phyloP scores from a whole-genome alignment of 2,113 vertebrate genomes.

The Ramphastos sulfuratus region DNA sequence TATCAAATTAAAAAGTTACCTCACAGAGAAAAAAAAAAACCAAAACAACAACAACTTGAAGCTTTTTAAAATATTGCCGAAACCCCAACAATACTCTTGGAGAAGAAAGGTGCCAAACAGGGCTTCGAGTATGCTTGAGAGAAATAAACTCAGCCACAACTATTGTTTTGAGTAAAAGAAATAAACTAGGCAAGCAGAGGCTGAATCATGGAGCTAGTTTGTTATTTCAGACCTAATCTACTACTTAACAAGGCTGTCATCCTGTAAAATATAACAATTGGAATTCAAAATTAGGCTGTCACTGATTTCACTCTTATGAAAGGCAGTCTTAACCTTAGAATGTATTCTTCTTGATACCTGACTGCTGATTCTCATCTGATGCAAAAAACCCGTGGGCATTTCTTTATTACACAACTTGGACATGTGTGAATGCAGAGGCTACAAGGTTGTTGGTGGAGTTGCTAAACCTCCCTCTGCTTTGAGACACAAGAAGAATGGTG shows the following conservation, averaged over 20 bases:
- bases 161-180: neutral
- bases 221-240: neutral
- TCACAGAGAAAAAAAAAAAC: neutral
- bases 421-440: neutral
- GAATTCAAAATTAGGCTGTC: neutral
- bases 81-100: neutral
- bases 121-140: neutral
- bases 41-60: neutral
- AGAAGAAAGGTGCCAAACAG: neutral
- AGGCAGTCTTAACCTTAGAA: neutral
- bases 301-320: neutral
- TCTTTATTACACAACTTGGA: neutral
- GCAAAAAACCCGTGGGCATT: neutral
- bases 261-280: neutral
- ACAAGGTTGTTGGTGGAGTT: neutral
- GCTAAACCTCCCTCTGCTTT: neutral
- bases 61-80: neutral
- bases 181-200: neutral
- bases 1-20: conserved; percentile 10
- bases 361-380: neutral
- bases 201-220: neutral
- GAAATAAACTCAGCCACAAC: neutral
- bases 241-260: neutral
- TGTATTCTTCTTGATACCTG: neutral
- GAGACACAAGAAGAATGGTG: neutral